Evolutionary conservation across 1,140 invertebrate species (phyloP).

Genomic region (Samia ricini): DNA sequence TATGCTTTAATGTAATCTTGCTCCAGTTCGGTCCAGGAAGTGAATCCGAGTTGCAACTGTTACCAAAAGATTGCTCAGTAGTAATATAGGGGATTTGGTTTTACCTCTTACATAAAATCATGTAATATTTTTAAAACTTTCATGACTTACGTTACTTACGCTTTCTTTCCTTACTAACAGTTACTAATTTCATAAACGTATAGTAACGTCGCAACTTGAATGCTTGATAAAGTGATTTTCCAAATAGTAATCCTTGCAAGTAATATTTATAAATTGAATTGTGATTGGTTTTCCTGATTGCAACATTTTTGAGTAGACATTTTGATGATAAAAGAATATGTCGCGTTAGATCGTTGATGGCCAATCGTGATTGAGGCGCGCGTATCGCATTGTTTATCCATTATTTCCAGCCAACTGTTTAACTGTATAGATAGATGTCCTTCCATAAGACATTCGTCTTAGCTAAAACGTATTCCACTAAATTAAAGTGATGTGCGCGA

Average conservation of each 20-base stretch:
- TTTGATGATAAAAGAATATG: background rate
- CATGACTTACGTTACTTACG: too few species aligned
- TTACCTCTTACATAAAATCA: background rate
- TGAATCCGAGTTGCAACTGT: conserved; percentile 7
- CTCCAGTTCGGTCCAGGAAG: conserved; percentile 34
- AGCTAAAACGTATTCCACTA: background rate
- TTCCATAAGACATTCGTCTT: background rate
- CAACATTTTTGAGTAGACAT: background rate
- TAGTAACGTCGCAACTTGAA: too few species aligned
- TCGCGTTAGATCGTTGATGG: background rate
- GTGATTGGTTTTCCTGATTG: background rate
- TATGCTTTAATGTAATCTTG: conserved; percentile 32
- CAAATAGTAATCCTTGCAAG: background rate
- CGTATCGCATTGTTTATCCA: background rate
- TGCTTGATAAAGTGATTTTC: background rate
- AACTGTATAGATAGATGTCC: background rate
- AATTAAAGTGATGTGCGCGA: background rate
- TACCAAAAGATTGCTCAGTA: background rate
- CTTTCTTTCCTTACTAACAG: too few species aligned
- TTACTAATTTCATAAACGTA: too few species aligned
- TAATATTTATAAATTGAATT: background rate
- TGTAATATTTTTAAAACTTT: too few species aligned
- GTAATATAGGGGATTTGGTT: background rate
- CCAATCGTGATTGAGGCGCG: background rate
- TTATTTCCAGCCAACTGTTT: background rate